Evolutionary conservation across 64 coral and sea anemone species (phyloP), one percentile per base, ranked within the genome.

Genomic region (Astreopora myriophthalma): DNA sequence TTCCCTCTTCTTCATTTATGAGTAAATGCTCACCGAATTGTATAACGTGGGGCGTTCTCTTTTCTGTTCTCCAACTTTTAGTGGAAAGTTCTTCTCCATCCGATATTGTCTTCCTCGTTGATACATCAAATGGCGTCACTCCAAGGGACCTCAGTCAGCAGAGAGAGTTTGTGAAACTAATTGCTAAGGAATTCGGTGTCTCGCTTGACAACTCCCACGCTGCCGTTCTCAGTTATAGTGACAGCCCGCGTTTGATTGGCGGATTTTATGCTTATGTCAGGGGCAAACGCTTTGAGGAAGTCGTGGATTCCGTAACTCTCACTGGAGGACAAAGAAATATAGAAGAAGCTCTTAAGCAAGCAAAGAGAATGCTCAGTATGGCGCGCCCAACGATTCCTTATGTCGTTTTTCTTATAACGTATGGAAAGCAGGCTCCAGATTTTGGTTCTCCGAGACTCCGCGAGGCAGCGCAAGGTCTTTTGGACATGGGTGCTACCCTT

Each of bases 71-170:
- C 51, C 17, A 19, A 55, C 16, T 55, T 55, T 10, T 14, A 74
- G 73, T 3, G n/a, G 39, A 13, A 76, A 23, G 22, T 76, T 34
- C 73, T 22, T 25, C 75, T 71, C 13, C 62, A 69, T 20, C 73
- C 16, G 94, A 95, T 28, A 57, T 95, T 27, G 89, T 95, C 24
- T 83, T 95, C 33, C 80, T 95, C 25, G 33, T 95, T 11, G 94
- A 95, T 77, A 85, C 94, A 40, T 95, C 94, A 46, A n/a, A 86
- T 34, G 44, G 74, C 16, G 88, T 95, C 69, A 87, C 82, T 12
- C 83, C 62, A 20, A 58, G 62, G 17, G 24, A 91, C 38, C 70
- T 87, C 17, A 38, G 34, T 42, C n/a, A 80, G 73, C 72, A 95
- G 72, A 95, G 87, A 48, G 75, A 87, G 13, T 95, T 95, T 62